Evolutionary conservation across 2,888 invertebrate species (phyloP).

Genomic region (Agrotis puta): DNA sequence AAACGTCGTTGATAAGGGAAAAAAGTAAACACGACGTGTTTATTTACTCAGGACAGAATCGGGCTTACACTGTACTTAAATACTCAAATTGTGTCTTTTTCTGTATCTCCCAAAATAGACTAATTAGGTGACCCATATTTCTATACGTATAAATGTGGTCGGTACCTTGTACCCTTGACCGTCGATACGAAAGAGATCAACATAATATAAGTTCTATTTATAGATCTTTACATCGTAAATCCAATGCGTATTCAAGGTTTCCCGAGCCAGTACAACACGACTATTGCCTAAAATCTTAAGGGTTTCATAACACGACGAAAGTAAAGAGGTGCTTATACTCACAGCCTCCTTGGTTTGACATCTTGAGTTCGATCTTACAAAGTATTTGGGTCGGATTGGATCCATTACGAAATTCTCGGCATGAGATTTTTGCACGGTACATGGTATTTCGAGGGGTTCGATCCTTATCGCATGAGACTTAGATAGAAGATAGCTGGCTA

Average conservation of each 20-base stretch:
- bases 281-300: background rate
- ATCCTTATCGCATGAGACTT: background rate
- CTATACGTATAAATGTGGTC: no score
- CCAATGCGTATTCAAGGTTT: background rate
- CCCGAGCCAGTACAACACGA: background rate
- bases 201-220: background rate
- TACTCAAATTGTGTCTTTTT: background rate
- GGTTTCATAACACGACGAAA: background rate
- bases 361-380: background rate
- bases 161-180: background rate
- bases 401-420: no score
- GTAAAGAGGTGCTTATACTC: background rate
- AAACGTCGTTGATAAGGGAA: slow-evolving; percentile 9
- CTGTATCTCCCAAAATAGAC: background rate
- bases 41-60: slow-evolving; percentile 18
- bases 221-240: background rate
- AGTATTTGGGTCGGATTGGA: background rate
- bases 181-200: background rate
- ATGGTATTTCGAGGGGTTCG: background rate
- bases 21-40: slow-evolving; percentile 8
- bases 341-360: background rate
- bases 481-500: background rate
- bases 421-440: background rate
- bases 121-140: background rate
- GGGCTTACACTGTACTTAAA: background rate